A percentile compares a stretch with the other conserved stretches of the same genome.
Evolutionary conservation across 2,113 vertebrate species (phyloP).

Genomic region (Lagopus muta): DNA sequence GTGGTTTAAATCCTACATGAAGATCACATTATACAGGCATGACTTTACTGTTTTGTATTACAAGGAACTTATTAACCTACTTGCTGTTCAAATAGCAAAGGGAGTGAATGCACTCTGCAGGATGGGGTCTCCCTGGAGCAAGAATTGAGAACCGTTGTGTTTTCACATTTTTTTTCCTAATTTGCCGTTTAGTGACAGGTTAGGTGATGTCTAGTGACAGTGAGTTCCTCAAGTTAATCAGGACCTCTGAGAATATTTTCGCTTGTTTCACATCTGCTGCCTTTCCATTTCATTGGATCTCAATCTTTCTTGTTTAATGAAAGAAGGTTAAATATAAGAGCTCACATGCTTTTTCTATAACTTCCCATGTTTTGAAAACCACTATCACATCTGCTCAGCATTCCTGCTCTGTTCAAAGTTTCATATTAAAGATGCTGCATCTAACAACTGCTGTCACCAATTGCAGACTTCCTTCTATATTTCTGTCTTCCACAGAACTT

Average conservation of each 20-base stretch:
- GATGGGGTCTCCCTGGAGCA: neutral
- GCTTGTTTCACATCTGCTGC: conserved; percentile 5
- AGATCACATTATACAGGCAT: neutral
- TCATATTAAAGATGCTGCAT: neutral
- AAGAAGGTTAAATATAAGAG: neutral
- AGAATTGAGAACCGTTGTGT: neutral
- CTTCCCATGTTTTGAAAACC: conserved; percentile 6
- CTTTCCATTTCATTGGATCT: neutral
- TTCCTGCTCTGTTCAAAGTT: neutral
- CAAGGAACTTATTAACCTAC: neutral
- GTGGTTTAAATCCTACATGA: neutral
- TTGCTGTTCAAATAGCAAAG: neutral
- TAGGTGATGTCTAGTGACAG: neutral
- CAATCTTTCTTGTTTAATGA: neutral
- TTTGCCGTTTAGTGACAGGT: neutral
- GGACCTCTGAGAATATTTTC: neutral
- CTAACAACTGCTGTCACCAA: neutral
- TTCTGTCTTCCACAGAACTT: neutral
- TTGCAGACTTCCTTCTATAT: neutral
- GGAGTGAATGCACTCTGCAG: neutral
- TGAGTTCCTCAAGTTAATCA: neutral
- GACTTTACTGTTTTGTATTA: neutral
- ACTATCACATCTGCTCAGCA: neutral
- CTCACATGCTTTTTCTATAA: neutral
- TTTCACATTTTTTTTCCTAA: neutral